A percentile compares a stretch with the other conserved stretches of the same genome.
phyloP scores from a whole-genome alignment of 2,888 invertebrate species.

The Orchesella flavescens region DNA sequence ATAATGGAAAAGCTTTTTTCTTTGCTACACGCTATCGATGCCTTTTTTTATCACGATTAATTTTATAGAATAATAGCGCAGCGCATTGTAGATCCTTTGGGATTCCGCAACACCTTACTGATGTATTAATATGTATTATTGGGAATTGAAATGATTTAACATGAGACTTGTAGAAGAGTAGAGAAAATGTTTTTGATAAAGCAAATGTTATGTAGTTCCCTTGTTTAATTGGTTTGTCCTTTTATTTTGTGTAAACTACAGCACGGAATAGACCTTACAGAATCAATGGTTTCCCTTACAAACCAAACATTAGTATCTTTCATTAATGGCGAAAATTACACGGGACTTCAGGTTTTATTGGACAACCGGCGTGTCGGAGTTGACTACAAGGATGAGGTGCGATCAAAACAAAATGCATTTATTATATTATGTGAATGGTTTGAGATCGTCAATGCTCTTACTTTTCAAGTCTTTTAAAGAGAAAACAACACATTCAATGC shows the following conservation, averaged over 20 bases:
- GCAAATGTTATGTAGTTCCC: background rate
- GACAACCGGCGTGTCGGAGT: slow-evolving; percentile 86
- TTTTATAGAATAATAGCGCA: background rate
- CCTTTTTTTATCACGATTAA: background rate
- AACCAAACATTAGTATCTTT: slow-evolving; percentile 74
- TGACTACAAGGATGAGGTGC: slow-evolving; percentile 91
- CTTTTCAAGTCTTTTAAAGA: too few relatives aligned
- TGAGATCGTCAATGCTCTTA: too few relatives aligned
- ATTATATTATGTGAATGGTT: too few relatives aligned
- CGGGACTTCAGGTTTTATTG: slow-evolving; percentile 86
- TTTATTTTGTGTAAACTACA: slow-evolving; percentile 17
- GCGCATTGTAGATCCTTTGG: background rate
- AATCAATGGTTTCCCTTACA: slow-evolving; percentile 70
- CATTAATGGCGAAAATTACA: slow-evolving; percentile 86
- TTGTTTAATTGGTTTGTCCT: background rate
- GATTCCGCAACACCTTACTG: background rate
- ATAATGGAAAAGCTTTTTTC: background rate
- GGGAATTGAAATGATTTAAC: background rate
- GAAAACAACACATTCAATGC: too few relatives aligned
- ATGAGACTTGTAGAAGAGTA: background rate
- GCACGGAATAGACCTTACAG: slow-evolving; percentile 65
- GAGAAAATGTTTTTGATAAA: background rate
- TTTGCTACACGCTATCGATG: background rate
- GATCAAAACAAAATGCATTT: too few relatives aligned
- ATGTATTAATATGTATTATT: background rate